Base-by-base conservation (phyloP, 2,797 vertebrate genomes). In the Anomalospiza imberbis region DNA sequence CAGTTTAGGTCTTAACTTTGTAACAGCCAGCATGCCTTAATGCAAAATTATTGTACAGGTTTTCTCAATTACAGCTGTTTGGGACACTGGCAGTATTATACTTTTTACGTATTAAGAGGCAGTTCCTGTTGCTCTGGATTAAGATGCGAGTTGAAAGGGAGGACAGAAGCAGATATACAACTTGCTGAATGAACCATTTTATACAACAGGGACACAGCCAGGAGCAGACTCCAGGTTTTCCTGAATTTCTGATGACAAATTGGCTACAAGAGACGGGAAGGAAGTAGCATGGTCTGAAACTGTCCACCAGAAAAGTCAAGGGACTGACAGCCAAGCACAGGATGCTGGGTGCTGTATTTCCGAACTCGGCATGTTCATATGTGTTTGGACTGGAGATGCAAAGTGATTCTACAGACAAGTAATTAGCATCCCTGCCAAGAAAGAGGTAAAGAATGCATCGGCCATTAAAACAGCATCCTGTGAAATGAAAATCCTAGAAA, bases 391-490 rank as follows among this genome's bases (percentile, higher is more conserved):
- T 94, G 58, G 80, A 93, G 75, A 94, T 74, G 60, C 60, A 93
- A 96, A 96, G 94, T 73, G 91, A 95, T 96, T 95, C 42, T 38
- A 82, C 94, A 97, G 95, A 85, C 80, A 95, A 92, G 82, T 94
- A 95, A 96, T 94, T 88, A 96, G 71, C 53, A 54, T 31, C 74
- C 51, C 63, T 82, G 92, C 93, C 95, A 94, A 88, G 42, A 95
- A 42, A 73, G 24, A 91, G 83, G 95, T 93, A 89, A 94, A 90
- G 80, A 97, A 79, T 71, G 42, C 68, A 84, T 73, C 87, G 72
- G 67, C 77, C 83, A 84, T 93, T 94, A 89, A 88, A 88, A 50
- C 40, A 78, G 92, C 73, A 88, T 95, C 87, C 91, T 88, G 83
- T 91, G 79, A 92, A 94, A 93, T 67, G 47, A 91, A 93, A 93